Evolutionary conservation across 2,797 vertebrate species (phyloP), one percentile per base, ranked within the genome.

Genomic region (Thaleichthys pacificus): DNA sequence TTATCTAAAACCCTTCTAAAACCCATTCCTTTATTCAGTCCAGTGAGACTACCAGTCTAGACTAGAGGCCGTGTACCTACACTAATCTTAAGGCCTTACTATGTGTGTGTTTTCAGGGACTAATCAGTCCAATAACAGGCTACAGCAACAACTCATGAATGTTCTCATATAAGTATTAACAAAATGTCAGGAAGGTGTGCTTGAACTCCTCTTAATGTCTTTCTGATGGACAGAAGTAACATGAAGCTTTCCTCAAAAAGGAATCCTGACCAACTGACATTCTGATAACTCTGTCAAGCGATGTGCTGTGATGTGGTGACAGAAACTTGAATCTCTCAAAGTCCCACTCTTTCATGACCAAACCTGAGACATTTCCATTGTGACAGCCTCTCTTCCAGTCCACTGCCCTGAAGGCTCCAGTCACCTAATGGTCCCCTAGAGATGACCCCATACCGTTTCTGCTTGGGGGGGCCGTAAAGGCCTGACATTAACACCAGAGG

Each of bases 81-180:
- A 65, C 32, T 65, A 38, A 38, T 38, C 58, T 75, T 64, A 22
- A 76, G 81, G 83, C 83, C 85, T 87, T 82, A 84, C 4, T 3
- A 68, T 65, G 80, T 74, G 68, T 58, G 15, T 42, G 38, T 24
- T 24, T 24, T 21, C 51, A 68, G 51, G 70, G 75, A 3, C 28
- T 51, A 17, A 56, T 56, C 54, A 5, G 54, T 67, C 47, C 65
- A 7, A 68, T 24, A 49, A 74, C 56, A 72, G 61, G 71, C 76
- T 78, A 26, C 71, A 42, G 19, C 42, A 49, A 49, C 21, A 66
- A 66, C 22, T 24, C 69, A 66, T 74, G 79, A 84, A 83, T 84
- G 85, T 85, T 26, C 2, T 61, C 5, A 70, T 54, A 2, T 19
- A 17, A 54, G 51, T 54, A 54, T 54, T 54, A 54, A 54, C 51